Evolutionary conservation across 2,113 vertebrate species (phyloP), one percentile per base, ranked within the genome.

Genomic region (Polyodon spathula): DNA sequence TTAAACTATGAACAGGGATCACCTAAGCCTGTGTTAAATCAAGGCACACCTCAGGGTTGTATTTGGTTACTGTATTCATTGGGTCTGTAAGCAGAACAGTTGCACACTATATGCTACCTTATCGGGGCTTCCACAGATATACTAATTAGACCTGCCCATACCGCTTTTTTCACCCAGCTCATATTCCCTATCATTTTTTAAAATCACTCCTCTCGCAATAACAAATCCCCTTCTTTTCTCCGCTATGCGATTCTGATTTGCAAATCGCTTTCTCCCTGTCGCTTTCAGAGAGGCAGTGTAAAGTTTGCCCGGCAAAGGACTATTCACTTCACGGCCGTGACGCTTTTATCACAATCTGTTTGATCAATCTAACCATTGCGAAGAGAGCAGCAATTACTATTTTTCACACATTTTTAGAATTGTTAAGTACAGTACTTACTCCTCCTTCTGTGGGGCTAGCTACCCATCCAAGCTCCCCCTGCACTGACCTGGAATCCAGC

Each of bases 401-500:
- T 62, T n/a, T n/a, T n/a, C 27, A 17, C 14, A 15, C 69, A n/a
- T n/a, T n/a, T 59, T 52, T 42, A 62, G 58, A 42, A 71, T 60
- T 7, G 7, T 1, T 12, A 2, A 44, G 12, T 44, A 44, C 6
- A 17, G 62, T 75, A 95, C 95, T 96, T 89, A 97, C 94, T 91
- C 95, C 95, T 92, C 92, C 94, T 88, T 98, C 95, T 74, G 92
- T 74, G 40, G 95, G 95, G 76, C 93, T 95, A 3, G 94, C 93
- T 79, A 93, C 94, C 95, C 95, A 98, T 76, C 95, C 95, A 81
- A 98, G 88, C 51, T 98, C 94, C 77, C 94, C 93, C 85, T 95
- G 94, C 67, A 94, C 95, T 7, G 95, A 97, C 80, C 91, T 91
- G 79, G 95, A 97, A 84, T 98, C 95, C 91, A 98, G 78, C 74